A percentile compares a stretch with the other conserved stretches of the same genome.
Evolutionary conservation across 30 jellyfish, hydroid and myxozoan species (phyloP).

Genomic region (Aurelia aurita complex sp. Pacific): DNA sequence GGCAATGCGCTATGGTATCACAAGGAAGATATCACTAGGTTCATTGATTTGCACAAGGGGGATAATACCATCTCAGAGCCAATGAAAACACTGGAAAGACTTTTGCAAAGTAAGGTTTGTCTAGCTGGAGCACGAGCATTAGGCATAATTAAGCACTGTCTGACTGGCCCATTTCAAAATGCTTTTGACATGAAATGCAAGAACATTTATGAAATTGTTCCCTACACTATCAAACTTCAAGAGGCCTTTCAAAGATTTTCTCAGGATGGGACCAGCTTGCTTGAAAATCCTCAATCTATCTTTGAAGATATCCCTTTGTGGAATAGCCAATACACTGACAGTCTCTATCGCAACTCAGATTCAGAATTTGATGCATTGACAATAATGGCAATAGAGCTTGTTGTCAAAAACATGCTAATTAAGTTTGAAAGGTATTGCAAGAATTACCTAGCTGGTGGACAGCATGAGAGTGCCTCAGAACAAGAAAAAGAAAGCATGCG

Average conservation of each 20-base stretch:
- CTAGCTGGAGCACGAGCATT: conserved; percentile 36
- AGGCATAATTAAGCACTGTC: conserved; percentile 13
- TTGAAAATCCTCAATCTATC: background rate
- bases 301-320: background rate
- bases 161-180: conserved; percentile 34
- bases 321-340: background rate
- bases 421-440: conserved; percentile 25
- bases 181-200: conserved; percentile 16
- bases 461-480: background rate
- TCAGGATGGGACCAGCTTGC: background rate
- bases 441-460: conserved; percentile 23
- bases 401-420: conserved; percentile 1
- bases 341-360: conserved; percentile 1
- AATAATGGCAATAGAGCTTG: conserved; percentile 23
- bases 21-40: conserved; percentile 1
- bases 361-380: conserved; percentile 23
- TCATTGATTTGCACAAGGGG: background rate
- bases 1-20: conserved; percentile 30
- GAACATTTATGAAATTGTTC: conserved; percentile 29
- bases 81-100: background rate
- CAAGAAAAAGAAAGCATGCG: background rate
- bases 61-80: conserved; percentile 4
- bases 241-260: conserved; percentile 1
- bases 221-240: background rate
- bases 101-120: conserved; percentile 8